Evolutionary conservation across 2,888 invertebrate species (phyloP), one percentile per base, ranked within the genome.

Genomic region (Tanypteryx hageni): DNA sequence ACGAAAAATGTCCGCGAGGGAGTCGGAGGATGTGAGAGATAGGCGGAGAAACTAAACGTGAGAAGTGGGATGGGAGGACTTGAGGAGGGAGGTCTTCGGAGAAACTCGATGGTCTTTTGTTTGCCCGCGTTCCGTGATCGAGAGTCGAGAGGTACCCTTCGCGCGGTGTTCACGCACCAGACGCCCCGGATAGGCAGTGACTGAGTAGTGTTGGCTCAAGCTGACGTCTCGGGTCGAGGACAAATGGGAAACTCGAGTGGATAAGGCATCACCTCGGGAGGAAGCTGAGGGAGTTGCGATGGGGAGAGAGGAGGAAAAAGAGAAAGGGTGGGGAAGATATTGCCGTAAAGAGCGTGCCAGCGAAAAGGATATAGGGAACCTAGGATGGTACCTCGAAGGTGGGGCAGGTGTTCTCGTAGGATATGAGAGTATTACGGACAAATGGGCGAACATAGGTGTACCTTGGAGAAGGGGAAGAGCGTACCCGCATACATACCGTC

Each of bases 341-440:
- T 44, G 61, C 61, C 16, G 11, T 16, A 18, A 18, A 56, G 68
- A 64, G 61, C 56, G 57, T 76, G 59, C 31, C 11, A 59, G 86
- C 57, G 58, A 57, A 85, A 58, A 22, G 85, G 85, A 27, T 68
- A 83, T 44, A 61, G 61, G 86, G 85, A 61, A 31, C 86, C 27
- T 31, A 64, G 68, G 89, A 89, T 64, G 89, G 64, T 64, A 89
- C 89, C 89, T 89, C 44, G 89, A 89, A n/a, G 89, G 89, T 44
- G 89, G 64, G 89, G 89, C 89, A 89, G 89, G 89, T 89, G 89
- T 89, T 89, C 89, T 89, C 64, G 31, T 7, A 89, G 89, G 89
- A 89, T 89, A 89, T 64, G 89, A 64, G 64, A 64, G 44, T 44
- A 89, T 64, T 89, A 61, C 31, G 89, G 44, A 68, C 89, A 89